These are phyloP conservation scores for Neolamprologus ventralis DNA, from an alignment of 2,113 vertebrate genomes.

Conservation along the genomic window DNA sequence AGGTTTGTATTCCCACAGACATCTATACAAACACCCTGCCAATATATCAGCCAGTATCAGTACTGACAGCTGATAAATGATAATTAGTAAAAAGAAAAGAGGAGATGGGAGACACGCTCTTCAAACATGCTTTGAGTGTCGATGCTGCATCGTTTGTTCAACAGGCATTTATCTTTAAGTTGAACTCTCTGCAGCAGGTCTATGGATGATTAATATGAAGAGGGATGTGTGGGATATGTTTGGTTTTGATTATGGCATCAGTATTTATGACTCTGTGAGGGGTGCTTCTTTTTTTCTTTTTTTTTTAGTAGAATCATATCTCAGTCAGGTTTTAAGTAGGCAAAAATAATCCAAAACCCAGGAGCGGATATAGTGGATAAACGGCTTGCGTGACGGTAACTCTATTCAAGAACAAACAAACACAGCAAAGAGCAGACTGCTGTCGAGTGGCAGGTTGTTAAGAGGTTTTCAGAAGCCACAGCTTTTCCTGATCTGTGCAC, in stretches of 20 bases:
- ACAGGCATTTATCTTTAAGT: background rate
- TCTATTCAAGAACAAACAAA: background rate
- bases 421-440: background rate
- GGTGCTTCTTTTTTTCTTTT: background rate
- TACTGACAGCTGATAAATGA: background rate
- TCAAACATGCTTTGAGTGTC: background rate
- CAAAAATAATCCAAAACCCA: background rate
- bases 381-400: background rate
- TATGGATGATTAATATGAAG: background rate
- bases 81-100: background rate
- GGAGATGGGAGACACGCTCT: background rate
- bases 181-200: background rate
- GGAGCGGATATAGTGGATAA: background rate
- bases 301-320: background rate
- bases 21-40: background rate
- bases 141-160: background rate
- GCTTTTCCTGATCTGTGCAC: background rate
- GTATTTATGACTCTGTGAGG: background rate
- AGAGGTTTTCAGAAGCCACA: background rate
- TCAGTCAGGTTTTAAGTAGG: background rate
- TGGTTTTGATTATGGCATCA: background rate
- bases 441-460: slow-evolving; percentile 12
- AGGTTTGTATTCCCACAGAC: background rate
- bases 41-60: background rate
- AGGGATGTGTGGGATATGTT: background rate